A percentile compares a stretch with the other conserved stretches of the same genome.
These are phyloP conservation scores for Cephus pygmeus DNA, from an alignment of 2,888 invertebrate genomes.

Conservation along the genomic window DNA sequence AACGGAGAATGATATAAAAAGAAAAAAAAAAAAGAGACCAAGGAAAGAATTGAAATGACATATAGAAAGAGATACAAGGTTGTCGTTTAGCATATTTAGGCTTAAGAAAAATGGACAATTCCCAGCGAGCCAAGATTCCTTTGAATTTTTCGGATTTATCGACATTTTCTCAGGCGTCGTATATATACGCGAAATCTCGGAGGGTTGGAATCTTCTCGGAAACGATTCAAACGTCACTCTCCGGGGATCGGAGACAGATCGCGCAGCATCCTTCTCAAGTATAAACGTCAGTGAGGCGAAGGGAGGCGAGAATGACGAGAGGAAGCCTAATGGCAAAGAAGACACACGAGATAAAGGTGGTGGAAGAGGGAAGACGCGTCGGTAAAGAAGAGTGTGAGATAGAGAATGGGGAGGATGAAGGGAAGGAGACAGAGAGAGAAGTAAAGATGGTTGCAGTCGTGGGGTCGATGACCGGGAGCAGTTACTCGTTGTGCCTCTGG, in stretches of 20 bases:
- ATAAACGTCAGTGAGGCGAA: background rate
- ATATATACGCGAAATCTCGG: background rate
- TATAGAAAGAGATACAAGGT: slow-evolving; percentile 15
- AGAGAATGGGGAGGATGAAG: background rate
- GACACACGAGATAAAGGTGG: background rate
- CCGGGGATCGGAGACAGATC: background rate
- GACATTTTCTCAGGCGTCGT: background rate
- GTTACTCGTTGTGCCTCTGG: slow-evolving; percentile 25
- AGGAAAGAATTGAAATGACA: background rate
- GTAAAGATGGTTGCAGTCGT: slow-evolving; percentile 23
- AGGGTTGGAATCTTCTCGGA: background rate
- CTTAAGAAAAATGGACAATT: background rate
- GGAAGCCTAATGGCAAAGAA: background rate
- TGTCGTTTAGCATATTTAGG: background rate
- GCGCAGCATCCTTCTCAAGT: background rate
- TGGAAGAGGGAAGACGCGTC: background rate
- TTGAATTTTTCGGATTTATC: background rate
- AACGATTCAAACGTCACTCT: slow-evolving; percentile 4
- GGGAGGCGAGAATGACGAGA: background rate
- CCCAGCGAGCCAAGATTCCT: background rate
- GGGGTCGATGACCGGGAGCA: slow-evolving; percentile 35
- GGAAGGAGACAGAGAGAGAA: background rate
- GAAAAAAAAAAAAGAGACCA: slow-evolving; percentile 19
- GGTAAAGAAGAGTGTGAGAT: background rate
- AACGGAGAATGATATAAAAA: slow-evolving; percentile 23